Evolutionary conservation across 2,888 invertebrate genomes (phyloP).

Genomic region (Andrena fulva): DNA sequence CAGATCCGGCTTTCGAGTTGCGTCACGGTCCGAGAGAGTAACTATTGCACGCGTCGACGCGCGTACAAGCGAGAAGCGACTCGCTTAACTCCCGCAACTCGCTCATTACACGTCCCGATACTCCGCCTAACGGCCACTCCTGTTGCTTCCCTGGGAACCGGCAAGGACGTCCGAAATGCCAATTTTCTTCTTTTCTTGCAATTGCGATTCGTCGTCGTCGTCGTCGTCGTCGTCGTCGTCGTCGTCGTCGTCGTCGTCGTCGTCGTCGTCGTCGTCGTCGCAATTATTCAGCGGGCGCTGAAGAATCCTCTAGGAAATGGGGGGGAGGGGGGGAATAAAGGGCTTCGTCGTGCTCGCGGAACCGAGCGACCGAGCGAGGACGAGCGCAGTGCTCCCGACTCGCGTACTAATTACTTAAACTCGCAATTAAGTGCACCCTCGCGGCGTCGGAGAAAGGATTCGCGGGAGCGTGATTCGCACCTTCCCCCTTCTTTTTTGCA

Average conservation of each 20-base stretch:
- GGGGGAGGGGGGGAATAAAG: slow-evolving; percentile 40
- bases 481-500: slow-evolving; percentile 71
- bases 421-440: slow-evolving; percentile 77
- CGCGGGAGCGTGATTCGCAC: slow-evolving; percentile 80
- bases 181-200: slow-evolving; percentile 36
- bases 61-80: slow-evolving; percentile 16
- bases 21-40: not conserved
- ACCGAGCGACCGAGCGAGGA: slow-evolving; percentile 61
- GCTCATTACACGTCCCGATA: slow-evolving; percentile 63
- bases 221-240: slow-evolving; percentile 28
- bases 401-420: slow-evolving; percentile 79
- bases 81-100: slow-evolving; percentile 41
- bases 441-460: slow-evolving; percentile 73
- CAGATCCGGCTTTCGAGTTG: slow-evolving; percentile 1
- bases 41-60: slow-evolving; percentile 32
- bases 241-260: slow-evolving; percentile 33
- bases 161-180: slow-evolving; percentile 63
- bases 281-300: slow-evolving; percentile 58
- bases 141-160: slow-evolving; percentile 47
- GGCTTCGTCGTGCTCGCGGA: slow-evolving; percentile 59
- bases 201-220: slow-evolving; percentile 47
- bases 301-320: slow-evolving; percentile 62
- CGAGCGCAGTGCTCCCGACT: slow-evolving; percentile 54
- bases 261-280: slow-evolving; percentile 24
- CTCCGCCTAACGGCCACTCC: slow-evolving; percentile 62